Base-by-base conservation (phyloP, 2,888 invertebrate genomes). In the Cerceris rybyensis region DNA sequence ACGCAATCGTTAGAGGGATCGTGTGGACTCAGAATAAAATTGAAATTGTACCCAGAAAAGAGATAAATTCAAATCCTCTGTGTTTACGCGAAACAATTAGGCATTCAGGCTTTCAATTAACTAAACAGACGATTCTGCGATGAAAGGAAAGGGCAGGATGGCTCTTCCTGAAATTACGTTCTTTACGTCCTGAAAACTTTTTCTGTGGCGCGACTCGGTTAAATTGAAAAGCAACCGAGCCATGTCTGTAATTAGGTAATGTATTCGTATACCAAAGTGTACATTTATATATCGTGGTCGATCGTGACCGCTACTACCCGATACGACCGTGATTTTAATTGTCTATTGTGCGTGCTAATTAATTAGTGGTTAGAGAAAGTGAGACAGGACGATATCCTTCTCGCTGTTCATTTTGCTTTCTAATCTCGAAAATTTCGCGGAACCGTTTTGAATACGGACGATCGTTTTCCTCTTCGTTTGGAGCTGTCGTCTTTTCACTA, bases 201-300 rank as follows among this genome's bases (percentile, higher is more conserved):
- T 57, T 73, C 66, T 64, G 63, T 73, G 49, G 49, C 52, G 28
- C 42, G 46, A 58, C 61, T 64, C 17, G 16, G 28, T 28, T n/a
- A 49, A 70, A 64, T n/a, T 64, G 39, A 43, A 50, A 17, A 52
- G 61, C n/a, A 71, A 74, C 41, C 59, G 69, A 65, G 64, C 55
- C 49, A 60, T 72, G 46, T 52, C 70, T 67, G 72, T 72, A 70
- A 84, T 83, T 83, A 78, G 76, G 75, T 82, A 77, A 77, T 78
- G 79, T 88, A 87, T 87, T 88, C 86, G 83, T 85, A 88, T 86
- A 87, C 88, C 87, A 87, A 87, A 87, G 87, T 87, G 85, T 87
- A 88, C 80, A 85, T 85, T 87, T 87, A 85, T 83, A 78, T 74
- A 71, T 79, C 70, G 78, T 63, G 77, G 52, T 76, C 66, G 61